Conservation (phyloP, 2,113 vertebrate species). For the Petrocephalus zakoni region DNA sequence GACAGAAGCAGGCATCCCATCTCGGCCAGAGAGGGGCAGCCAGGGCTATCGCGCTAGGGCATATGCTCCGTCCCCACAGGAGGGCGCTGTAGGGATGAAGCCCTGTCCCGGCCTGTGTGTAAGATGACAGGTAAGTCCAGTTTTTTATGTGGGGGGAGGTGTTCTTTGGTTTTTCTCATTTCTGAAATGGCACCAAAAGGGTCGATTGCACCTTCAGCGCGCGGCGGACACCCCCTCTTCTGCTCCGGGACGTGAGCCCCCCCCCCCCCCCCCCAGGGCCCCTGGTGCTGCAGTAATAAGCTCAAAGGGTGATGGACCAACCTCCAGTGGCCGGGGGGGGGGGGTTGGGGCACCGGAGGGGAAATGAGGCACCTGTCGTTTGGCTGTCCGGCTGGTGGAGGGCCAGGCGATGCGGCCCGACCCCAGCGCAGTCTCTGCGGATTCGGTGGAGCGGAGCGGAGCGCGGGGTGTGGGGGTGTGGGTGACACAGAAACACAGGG, state of each 20-base stretch:
- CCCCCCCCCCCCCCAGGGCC: too few relatives aligned
- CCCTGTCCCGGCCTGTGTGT: constrained; percentile 18
- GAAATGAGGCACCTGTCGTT: neutral
- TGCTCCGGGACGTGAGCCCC: neutral
- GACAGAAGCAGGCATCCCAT: constrained; percentile 27
- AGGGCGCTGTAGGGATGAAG: constrained; percentile 29
- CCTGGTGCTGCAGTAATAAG: neutral
- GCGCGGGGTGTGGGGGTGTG: neutral
- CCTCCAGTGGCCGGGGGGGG: neutral
- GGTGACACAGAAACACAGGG: neutral
- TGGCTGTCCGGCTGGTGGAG: neutral
- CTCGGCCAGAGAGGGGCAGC: neutral
- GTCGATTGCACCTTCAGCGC: neutral
- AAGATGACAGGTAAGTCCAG: constrained; percentile 33
- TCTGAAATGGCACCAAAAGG: neutral
- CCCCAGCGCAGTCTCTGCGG: neutral
- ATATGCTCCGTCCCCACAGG: constrained; percentile 30
- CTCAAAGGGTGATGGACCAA: neutral
- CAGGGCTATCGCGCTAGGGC: constrained; percentile 8
- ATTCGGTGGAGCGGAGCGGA: neutral
- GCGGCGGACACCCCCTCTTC: neutral
- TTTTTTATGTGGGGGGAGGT: constrained; percentile 4
- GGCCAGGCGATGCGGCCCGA: neutral
- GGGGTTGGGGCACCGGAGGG: too few relatives aligned
- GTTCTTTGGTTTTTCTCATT: neutral